Evolutionary conservation across 2,888 invertebrate genomes (phyloP).

Genomic region (Atrina japonica): DNA sequence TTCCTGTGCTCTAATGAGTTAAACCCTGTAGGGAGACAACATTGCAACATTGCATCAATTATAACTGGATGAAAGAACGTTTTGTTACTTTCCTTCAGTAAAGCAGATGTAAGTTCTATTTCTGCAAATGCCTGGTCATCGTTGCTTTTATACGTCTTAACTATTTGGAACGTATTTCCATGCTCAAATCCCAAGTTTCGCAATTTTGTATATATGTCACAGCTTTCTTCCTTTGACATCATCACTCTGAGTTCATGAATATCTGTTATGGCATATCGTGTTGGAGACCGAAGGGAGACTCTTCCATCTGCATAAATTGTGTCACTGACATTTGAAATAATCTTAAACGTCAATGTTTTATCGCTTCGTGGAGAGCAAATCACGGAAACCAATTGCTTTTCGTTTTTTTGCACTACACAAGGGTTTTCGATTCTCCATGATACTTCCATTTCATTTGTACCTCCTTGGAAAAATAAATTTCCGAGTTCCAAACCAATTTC

Average conservation of each 20-base stretch:
- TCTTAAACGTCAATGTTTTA: not conserved
- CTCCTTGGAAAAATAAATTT: conserved; percentile 3
- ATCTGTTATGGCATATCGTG: not conserved
- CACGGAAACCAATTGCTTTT: not conserved
- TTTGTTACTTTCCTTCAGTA: not conserved
- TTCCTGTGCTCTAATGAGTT: not conserved
- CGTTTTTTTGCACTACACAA: not conserved
- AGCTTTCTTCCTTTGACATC: not conserved
- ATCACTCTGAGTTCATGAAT: not conserved
- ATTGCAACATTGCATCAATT: conserved; percentile 30
- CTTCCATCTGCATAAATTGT: not conserved
- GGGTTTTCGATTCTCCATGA: conserved; percentile 12
- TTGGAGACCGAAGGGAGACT: not conserved
- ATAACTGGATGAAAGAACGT: conserved; percentile 23
- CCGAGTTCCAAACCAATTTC: conserved; percentile 61
- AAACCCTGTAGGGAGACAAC: not conserved
- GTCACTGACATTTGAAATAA: not conserved
- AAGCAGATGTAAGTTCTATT: not conserved
- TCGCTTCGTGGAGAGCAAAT: not conserved
- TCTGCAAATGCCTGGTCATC: conserved; percentile 3
- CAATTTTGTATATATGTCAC: not conserved
- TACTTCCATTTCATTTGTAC: conserved; percentile 3
- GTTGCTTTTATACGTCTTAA: not conserved
- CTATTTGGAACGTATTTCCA: conserved; percentile 3
- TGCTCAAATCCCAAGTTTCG: conserved; percentile 3